Conservation (phyloP, 2,797 vertebrate genomes). For the Arctocebus calabarensis region DNA sequence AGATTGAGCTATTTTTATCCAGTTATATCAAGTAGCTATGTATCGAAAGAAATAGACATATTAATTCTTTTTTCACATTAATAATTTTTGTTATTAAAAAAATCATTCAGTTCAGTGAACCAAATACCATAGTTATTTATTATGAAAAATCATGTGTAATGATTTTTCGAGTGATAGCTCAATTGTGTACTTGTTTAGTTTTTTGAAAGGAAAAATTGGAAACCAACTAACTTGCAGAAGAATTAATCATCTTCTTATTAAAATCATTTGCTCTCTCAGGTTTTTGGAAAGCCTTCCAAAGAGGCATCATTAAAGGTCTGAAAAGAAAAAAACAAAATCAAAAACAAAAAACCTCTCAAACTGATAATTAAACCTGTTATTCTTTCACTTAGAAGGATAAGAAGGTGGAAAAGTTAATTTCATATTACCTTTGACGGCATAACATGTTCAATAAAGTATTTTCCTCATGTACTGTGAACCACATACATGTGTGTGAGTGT, state of each 20-base stretch:
- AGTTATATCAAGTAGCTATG: background rate
- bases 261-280: background rate
- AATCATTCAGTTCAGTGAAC: background rate
- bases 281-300: background rate
- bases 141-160: background rate
- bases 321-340: background rate
- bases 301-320: background rate
- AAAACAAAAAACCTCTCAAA: background rate
- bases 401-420: background rate
- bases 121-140: background rate
- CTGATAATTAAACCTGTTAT: background rate
- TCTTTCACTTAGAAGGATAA: background rate
- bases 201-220: background rate
- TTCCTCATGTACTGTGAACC: background rate
- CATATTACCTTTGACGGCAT: background rate
- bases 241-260: background rate
- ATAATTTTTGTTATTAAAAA: slow-evolving; percentile 15
- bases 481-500: background rate
- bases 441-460: background rate
- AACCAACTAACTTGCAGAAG: background rate
- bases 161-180: background rate
- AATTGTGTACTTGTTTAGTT: background rate
- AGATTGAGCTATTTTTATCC: background rate
- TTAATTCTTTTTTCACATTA: background rate
- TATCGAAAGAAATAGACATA: background rate